Base-by-base conservation (phyloP, 2,797 vertebrate genomes). In the Leucoraja ocellata region DNA sequence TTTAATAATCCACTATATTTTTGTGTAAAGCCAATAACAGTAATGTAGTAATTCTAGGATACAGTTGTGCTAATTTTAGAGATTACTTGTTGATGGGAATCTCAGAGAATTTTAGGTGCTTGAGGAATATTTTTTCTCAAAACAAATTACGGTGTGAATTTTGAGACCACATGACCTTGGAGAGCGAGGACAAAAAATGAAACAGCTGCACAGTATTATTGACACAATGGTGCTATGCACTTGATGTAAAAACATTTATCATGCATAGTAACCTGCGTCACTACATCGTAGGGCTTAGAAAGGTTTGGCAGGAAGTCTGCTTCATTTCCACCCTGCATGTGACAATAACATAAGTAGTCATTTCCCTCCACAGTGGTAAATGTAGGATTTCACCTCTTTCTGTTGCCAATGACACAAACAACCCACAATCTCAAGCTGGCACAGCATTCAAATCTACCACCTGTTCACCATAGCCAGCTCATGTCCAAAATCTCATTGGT, bases 131-230 rank as follows among this genome's bases (percentile, higher is more conserved):
- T 84, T 25, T 58, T 61, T 84, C 25, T 25, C 54, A 32, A 7
- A 88, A 68, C 63, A 88, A 88, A 88, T 88, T 88, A 68, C 23
- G 21, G 3, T 9, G 6, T 7, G 18, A 68, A 7, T 68, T 68
- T 88, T 21, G n/a, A 68, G 63, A 18, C 7, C 16, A 9, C 61
- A n/a, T 0, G 61, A 68, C 68, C 16, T 36, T 32, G 7, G 63
- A 16, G 28, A 88, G 25, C 36, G 63, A 65, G 63, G 2, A 88
- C 6, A 18, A 68, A 88, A 63, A 36, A 54, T 65, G 84, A 88
- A 86, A 68, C 61, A 88, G n/a, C 84, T 88, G 84, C 61, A 88
- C 36, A 88, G 16, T 39, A 36, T 36, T 88, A 32, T n/a, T n/a
- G n/a, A n/a, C n/a, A n/a, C n/a, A n/a, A n/a, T n/a, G n/a, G n/a